These are phyloP conservation scores for Latrodectus hesperus DNA, from an alignment of 2,888 invertebrate species.

Conservation along the genomic window DNA sequence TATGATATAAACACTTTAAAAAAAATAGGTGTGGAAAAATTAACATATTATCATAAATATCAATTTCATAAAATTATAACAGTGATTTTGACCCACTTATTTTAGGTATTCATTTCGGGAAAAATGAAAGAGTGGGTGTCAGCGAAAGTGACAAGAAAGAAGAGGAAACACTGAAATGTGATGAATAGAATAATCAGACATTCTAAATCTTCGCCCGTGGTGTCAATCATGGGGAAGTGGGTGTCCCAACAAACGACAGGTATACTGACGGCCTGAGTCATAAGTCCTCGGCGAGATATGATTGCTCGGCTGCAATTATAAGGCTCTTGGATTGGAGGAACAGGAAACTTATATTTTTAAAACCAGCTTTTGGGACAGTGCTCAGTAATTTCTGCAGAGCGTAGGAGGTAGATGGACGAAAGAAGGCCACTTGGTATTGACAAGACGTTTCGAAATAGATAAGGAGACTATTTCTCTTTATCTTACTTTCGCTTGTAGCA, in stretches of 20 bases:
- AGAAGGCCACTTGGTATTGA: no score
- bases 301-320: slow-evolving; percentile 16
- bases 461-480: no score
- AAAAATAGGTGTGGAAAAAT: no score
- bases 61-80: slow-evolving; percentile 16
- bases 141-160: slow-evolving; percentile 2
- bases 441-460: no score
- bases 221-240: slow-evolving; percentile 26
- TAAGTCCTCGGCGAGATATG: slow-evolving; percentile 24
- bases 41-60: slow-evolving; percentile 12
- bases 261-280: slow-evolving; percentile 36
- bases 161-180: not conserved
- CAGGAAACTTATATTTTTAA: no score
- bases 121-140: slow-evolving; percentile 13
- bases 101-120: not conserved
- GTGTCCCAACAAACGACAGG: slow-evolving; percentile 12
- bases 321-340: not conserved
- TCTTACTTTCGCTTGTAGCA: no score
- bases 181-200: slow-evolving; percentile 3
- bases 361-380: no score
- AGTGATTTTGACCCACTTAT: slow-evolving; percentile 7
- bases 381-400: no score
- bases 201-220: slow-evolving; percentile 27
- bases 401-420: no score
- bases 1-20: no score